These are phyloP conservation scores for Rhinolophus ferrumequinum DNA, from an alignment of 2,113 vertebrate species.

Conservation along the genomic window DNA sequence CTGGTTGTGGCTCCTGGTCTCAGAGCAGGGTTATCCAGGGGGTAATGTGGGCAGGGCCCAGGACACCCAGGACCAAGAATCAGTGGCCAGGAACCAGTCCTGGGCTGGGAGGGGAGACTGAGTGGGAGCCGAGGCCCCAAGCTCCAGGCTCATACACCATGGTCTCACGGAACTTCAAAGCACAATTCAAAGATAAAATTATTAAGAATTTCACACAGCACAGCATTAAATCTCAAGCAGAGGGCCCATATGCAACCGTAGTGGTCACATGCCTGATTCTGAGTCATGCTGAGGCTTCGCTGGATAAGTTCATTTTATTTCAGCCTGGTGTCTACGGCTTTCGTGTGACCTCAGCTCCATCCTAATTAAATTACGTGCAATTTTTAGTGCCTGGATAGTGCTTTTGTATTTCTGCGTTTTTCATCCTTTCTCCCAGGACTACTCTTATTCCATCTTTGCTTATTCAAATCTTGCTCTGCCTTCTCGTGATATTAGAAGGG, in stretches of 20 bases:
- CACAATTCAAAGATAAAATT: slow-evolving; percentile 6
- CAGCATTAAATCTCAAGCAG: background rate
- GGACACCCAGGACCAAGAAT: background rate
- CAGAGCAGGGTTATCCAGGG: background rate
- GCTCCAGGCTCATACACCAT: background rate
- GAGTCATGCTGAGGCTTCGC: slow-evolving; percentile 37
- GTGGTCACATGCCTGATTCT: slow-evolving; percentile 17
- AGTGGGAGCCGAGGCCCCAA: background rate
- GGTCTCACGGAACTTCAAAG: background rate
- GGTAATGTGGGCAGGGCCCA: background rate
- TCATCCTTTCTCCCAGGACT: slow-evolving; percentile 36
- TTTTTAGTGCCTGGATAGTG: slow-evolving; percentile 46
- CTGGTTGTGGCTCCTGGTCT: background rate
- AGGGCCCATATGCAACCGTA: background rate
- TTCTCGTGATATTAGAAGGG: slow-evolving; percentile 20
- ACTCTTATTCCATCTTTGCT: slow-evolving; percentile 34
- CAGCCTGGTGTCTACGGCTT: slow-evolving; percentile 12
- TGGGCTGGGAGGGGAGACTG: background rate
- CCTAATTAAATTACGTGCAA: slow-evolving; percentile 50
- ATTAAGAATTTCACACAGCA: background rate
- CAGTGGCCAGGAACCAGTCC: background rate
- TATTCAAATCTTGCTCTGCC: slow-evolving; percentile 39
- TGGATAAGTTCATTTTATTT: slow-evolving; percentile 44
- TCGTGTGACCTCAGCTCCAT: background rate
- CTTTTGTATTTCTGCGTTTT: slow-evolving; percentile 53